Conservation (phyloP, 2,113 vertebrate genomes). For the Paramormyrops kingsleyae region DNA sequence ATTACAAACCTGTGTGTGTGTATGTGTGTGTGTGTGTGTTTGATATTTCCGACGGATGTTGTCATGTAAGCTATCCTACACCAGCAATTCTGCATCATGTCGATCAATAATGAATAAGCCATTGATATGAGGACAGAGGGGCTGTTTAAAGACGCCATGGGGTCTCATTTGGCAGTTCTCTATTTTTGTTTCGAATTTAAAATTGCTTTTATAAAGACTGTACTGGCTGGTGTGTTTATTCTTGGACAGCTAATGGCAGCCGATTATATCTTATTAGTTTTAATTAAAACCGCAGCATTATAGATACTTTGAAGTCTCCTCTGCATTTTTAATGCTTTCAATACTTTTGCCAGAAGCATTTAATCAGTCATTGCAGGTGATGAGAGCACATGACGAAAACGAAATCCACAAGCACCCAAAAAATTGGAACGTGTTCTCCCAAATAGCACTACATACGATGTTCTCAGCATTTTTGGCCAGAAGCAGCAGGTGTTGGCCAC, state of each 20-base stretch:
- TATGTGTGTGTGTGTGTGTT: neutral
- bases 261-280: neutral
- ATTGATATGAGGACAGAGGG: neutral
- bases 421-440: neutral
- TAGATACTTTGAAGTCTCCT: neutral
- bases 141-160: neutral
- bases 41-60: neutral
- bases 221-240: neutral
- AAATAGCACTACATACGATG: neutral
- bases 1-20: neutral
- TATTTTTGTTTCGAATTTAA: slow-evolving; percentile 19
- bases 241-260: neutral
- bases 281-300: neutral
- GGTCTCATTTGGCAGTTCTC: neutral
- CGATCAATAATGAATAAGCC: neutral
- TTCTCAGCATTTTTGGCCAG: neutral
- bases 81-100: neutral
- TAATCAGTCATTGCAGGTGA: neutral
- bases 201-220: neutral
- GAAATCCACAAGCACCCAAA: neutral
- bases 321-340: neutral
- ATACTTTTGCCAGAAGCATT: neutral
- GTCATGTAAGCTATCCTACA: neutral
- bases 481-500: neutral
- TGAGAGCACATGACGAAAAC: neutral